Conservation (phyloP, 2,797 vertebrate species). For the Cercopithecus mitis region DNA sequence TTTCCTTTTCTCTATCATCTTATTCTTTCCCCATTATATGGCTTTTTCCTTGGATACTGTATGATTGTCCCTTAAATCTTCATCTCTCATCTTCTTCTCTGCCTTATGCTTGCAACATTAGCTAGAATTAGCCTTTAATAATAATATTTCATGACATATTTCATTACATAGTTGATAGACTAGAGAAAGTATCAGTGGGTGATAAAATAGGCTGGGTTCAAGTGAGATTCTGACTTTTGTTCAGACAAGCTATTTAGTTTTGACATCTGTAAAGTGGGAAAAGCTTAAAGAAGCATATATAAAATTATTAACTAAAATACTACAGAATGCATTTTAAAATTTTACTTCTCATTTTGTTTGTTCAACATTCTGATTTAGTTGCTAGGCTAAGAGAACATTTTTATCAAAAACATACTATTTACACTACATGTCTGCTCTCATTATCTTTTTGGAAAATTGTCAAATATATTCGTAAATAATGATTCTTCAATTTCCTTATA, state of each 20-base stretch:
- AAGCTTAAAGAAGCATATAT: conserved; percentile 41
- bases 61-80: neutral
- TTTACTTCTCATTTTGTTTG: neutral
- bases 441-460: neutral
- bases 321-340: neutral
- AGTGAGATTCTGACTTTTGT: conserved; percentile 1
- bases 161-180: neutral
- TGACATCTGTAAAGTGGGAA: conserved; percentile 73
- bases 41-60: neutral
- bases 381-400: neutral
- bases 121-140: neutral
- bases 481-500: neutral
- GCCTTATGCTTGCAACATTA: neutral
- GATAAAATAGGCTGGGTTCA: neutral
- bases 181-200: neutral
- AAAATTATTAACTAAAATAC: neutral
- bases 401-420: neutral
- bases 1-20: neutral
- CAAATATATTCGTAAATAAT: neutral
- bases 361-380: neutral
- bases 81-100: neutral
- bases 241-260: conserved; percentile 57
- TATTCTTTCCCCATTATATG: neutral
- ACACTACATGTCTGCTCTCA: neutral
- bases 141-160: neutral